Percentiles rank a stretch among this genome's conserved stretches.
These are phyloP conservation scores for Drosophila conformis DNA, from an alignment of 2,888 invertebrate genomes.

Conservation along the genomic window DNA sequence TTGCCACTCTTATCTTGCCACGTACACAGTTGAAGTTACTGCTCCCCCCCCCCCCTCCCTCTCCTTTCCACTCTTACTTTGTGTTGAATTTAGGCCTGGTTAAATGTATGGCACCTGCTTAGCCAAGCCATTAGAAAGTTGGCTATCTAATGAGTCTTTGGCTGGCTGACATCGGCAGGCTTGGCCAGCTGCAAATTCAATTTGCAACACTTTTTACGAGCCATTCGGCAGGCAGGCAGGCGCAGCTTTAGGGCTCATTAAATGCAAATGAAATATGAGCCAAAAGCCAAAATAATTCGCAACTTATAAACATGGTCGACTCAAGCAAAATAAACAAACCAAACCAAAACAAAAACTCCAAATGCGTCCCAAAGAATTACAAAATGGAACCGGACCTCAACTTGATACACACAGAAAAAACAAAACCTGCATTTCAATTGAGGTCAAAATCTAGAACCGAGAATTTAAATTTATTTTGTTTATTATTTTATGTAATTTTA, in stretches of 20 bases:
- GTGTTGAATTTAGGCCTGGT: conserved; percentile 33
- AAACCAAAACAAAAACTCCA: conserved; percentile 7
- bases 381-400: conserved; percentile 8
- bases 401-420: neutral
- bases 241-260: conserved; percentile 58
- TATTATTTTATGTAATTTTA: neutral
- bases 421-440: neutral
- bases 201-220: conserved; percentile 65
- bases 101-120: conserved; percentile 71
- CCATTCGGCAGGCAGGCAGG: conserved; percentile 16
- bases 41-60: too few species aligned
- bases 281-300: conserved; percentile 65
- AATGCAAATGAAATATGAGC: conserved; percentile 66
- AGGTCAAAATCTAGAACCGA: neutral
- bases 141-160: conserved; percentile 50
- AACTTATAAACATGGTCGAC: conserved; percentile 46
- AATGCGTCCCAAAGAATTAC: conserved; percentile 26
- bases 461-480: neutral
- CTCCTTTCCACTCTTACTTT: neutral
- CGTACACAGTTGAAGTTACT: conserved; percentile 32
- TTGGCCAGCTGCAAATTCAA: conserved; percentile 48
- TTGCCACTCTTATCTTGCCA: conserved; percentile 78
- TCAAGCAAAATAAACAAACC: conserved; percentile 36
- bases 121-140: conserved; percentile 50
- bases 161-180: conserved; percentile 1